Conservation (phyloP, 2,113 vertebrate species). For the Elanus axillaris region DNA sequence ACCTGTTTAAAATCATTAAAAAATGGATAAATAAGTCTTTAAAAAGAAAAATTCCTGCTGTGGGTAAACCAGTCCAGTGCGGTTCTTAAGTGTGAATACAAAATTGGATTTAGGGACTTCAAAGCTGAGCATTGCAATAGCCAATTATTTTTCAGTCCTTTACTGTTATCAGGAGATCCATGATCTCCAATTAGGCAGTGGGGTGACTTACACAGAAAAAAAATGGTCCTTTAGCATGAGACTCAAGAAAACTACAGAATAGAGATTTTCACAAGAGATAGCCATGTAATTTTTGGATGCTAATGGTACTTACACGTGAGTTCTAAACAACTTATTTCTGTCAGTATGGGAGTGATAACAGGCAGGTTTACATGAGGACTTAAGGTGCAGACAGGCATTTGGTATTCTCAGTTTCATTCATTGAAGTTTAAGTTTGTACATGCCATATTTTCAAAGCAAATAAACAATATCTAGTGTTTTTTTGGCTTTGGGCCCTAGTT, state of each 20-base stretch:
- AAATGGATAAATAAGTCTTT: neutral
- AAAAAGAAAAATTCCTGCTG: neutral
- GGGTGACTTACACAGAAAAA: neutral
- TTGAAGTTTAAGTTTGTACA: neutral
- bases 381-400: neutral
- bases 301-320: neutral
- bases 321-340: neutral
- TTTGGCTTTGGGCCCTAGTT: neutral
- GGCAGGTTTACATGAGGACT: neutral
- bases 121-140: neutral
- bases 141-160: conserved; percentile 11
- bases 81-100: neutral
- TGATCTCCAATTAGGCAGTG: neutral
- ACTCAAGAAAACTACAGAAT: neutral
- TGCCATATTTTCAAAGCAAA: neutral
- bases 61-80: neutral
- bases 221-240: neutral
- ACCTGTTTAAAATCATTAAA: neutral
- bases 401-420: neutral
- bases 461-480: neutral
- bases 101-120: conserved; percentile 29
- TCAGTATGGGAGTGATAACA: neutral
- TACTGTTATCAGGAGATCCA: neutral
- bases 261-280: neutral
- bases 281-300: neutral